Conservation (phyloP, 2,797 vertebrate genomes). For the Bovichtus variegatus region DNA sequence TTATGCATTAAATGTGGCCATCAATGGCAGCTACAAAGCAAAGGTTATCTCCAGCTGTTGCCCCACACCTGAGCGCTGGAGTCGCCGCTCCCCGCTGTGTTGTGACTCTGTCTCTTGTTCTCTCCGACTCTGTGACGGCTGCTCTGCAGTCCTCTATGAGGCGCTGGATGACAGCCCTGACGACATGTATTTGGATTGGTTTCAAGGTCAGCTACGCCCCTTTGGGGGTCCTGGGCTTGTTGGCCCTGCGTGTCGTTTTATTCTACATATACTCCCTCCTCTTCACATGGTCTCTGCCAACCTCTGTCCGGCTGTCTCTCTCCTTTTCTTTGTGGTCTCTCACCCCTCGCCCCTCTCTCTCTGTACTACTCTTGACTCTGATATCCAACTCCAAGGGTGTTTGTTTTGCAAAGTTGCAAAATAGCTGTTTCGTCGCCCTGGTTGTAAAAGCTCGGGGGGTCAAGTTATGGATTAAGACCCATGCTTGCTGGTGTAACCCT, state of each 20-base stretch:
- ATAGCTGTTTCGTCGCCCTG: constrained; percentile 41
- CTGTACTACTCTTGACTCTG: constrained; percentile 27
- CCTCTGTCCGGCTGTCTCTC: constrained; percentile 62
- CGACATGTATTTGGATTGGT: constrained; percentile 89
- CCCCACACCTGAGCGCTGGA: constrained; percentile 29
- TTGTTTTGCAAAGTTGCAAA: constrained; percentile 65
- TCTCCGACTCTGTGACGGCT: constrained; percentile 70
- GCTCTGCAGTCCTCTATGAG: constrained; percentile 86
- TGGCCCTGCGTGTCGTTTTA: constrained; percentile 61
- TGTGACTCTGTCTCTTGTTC: constrained; percentile 79
- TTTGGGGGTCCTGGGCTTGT: constrained; percentile 63
- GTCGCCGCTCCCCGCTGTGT: constrained; percentile 43
- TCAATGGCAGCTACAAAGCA: not conserved
- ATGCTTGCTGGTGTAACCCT: constrained; percentile 65
- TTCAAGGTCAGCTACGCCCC: constrained; percentile 86
- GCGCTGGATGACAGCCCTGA: constrained; percentile 86
- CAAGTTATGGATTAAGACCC: constrained; percentile 64
- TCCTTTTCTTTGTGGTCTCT: constrained; percentile 51
- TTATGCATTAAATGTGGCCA: not conserved
- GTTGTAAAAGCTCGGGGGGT: constrained; percentile 29
- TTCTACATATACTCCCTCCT: constrained; percentile 43
- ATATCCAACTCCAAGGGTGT: constrained; percentile 62
- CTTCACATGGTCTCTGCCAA: constrained; percentile 54
- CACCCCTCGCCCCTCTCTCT: constrained; percentile 36
- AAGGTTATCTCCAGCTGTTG: constrained; percentile 29